Conservation (phyloP, 2,113 vertebrate species). For the cattle (Bos taurus) region DNA sequence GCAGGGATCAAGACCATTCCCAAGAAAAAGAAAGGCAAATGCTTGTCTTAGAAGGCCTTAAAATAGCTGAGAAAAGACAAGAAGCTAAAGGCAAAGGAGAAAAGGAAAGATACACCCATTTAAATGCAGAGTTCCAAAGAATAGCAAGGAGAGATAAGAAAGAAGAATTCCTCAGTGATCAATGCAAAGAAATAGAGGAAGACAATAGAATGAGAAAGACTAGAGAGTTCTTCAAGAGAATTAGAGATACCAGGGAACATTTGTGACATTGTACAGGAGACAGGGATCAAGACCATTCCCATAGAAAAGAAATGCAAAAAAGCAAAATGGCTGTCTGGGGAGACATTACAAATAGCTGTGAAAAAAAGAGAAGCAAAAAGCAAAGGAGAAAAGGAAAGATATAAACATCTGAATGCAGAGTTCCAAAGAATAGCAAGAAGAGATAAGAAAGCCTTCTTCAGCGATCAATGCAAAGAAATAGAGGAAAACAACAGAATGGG, state of each 20-base stretch:
- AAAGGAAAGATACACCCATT: neutral
- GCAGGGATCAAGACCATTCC: neutral
- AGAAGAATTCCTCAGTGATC: neutral
- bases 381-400: too few species aligned
- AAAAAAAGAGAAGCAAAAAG: too few species aligned
- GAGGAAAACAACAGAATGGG: too few species aligned
- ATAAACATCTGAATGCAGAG: too few species aligned
- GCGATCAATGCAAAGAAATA: too few species aligned
- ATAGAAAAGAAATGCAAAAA: too few species aligned
- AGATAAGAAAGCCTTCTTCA: too few species aligned
- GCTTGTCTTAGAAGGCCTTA: neutral
- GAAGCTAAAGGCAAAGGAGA: neutral
- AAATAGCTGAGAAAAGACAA: neutral
- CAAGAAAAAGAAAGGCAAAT: neutral
- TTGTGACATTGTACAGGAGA: too few species aligned
- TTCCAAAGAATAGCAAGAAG: too few species aligned
- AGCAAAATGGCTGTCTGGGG: too few species aligned
- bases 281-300: too few species aligned
- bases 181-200: neutral
- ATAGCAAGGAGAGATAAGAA: neutral
- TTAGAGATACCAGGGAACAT: neutral
- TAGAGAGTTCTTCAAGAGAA: neutral
- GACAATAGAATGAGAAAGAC: neutral
- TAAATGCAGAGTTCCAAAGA: neutral
- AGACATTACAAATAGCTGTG: too few species aligned